Base-by-base conservation (phyloP, 2,797 vertebrate species). In the Hypotaenidia philippensis region DNA sequence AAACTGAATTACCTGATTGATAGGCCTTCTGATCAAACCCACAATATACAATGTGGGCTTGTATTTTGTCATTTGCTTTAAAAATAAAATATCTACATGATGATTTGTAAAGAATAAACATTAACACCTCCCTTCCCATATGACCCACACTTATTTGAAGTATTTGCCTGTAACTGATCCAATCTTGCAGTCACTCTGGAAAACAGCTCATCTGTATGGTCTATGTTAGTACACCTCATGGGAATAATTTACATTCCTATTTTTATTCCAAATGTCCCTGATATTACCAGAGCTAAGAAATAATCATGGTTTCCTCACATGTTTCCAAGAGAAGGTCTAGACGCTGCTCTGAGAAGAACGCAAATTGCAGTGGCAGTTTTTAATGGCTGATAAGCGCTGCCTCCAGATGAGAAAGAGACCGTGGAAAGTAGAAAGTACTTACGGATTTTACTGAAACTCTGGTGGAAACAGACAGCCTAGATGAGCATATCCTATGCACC, bases 1-100 rank as follows among this genome's bases (percentile, higher is more conserved):
- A 88, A 93, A 77, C 26, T 76, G 86, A 90, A 89, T 96, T 94
- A 89, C 57, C 63, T 88, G 71, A 91, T 94, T 95, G 89, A 97
- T 90, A 95, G 34, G 79, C 44, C 77, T 83, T 63, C 52, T 90
- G 89, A 90, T 95, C 86, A 96, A 87, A 86, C 50, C 32, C 50
- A 66, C 11, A 59, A 15, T 86, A 75, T 75, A 71, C 17, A 82
- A 17, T 14, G 21, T 34, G 19, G 12, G 1, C 1, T 3, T 4
- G 38, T 65, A 59, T 66, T 90, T 87, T 20, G 40, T 75, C 5
- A 68, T 87, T 92, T 94, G 66, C 49, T 91, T 92, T 88, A 64
- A 91, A 93, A 88, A 96, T 41, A 95, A 89, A 94, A 87, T 78
- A 74, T 21, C 38, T 83, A 56, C 84, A 64, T 50, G 15, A 81